A percentile compares a stretch with the other conserved stretches of the same genome.
Evolutionary conservation across 2,113 vertebrate species (phyloP).

Genomic region (Etheostoma spectabile): DNA sequence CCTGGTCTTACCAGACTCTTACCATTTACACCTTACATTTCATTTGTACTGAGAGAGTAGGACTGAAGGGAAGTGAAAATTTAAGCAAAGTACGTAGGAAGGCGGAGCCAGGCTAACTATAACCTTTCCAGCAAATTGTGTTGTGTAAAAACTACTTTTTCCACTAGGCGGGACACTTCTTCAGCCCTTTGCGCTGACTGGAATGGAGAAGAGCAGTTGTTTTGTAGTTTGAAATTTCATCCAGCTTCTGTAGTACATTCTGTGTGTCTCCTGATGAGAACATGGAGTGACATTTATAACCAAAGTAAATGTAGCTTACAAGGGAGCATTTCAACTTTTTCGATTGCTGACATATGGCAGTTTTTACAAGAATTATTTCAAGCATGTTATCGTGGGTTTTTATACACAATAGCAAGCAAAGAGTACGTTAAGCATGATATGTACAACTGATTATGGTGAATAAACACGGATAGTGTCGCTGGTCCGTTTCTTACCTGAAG

Average conservation of each 20-base stretch:
- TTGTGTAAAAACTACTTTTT: constrained; percentile 78
- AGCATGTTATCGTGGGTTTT: background rate
- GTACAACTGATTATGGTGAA: background rate
- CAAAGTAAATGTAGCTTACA: background rate
- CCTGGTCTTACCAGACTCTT: too few relatives aligned
- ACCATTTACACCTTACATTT: too few relatives aligned
- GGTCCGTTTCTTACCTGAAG: constrained; percentile 86
- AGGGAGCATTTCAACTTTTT: background rate
- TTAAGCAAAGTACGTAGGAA: too few relatives aligned
- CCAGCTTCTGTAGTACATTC: constrained; percentile 90
- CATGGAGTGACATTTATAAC: background rate
- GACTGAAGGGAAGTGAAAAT: too few relatives aligned
- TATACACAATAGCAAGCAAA: background rate
- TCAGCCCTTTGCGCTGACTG: constrained; percentile 87
- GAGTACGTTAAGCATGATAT: background rate
- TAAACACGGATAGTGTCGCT: background rate
- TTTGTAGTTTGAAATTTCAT: constrained; percentile 93
- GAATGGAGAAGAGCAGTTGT: constrained; percentile 87
- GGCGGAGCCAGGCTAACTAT: background rate
- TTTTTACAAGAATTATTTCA: background rate
- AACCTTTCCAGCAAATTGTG: background rate
- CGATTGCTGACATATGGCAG: background rate
- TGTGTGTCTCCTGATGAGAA: constrained; percentile 88
- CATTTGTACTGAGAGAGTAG: too few relatives aligned
- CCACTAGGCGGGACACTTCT: constrained; percentile 84